Evolutionary conservation across 2,113 vertebrate species (phyloP).

Genomic region (Thryonomys swinderianus): DNA sequence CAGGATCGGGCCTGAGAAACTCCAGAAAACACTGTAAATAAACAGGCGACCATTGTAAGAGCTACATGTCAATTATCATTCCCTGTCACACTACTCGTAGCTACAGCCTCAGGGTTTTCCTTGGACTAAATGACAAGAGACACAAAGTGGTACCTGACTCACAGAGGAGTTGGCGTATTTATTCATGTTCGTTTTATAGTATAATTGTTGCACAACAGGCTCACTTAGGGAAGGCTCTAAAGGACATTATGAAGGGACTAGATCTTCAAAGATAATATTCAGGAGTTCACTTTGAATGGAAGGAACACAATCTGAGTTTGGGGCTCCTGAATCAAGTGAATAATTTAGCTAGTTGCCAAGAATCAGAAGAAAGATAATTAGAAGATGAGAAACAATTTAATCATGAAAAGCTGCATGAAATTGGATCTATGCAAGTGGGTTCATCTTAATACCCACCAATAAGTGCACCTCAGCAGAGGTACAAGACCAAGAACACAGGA

Average conservation of each 20-base stretch:
- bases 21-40: not conserved
- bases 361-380: not conserved
- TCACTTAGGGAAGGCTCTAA: not conserved
- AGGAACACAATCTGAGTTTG: not conserved
- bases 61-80: not conserved
- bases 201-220: not conserved
- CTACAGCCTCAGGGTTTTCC: not conserved
- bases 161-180: not conserved
- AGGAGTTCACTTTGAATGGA: not conserved
- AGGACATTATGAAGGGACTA: not conserved
- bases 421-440: not conserved
- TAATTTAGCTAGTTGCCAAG: not conserved
- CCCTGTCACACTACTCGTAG: not conserved
- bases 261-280: not conserved
- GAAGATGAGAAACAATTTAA: not conserved
- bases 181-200: not conserved
- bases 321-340: not conserved
- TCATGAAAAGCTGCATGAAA: not conserved
- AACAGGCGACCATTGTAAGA: not conserved
- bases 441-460: not conserved
- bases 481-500: not conserved
- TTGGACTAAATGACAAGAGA: not conserved
- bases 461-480: not conserved
- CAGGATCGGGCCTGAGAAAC: not conserved
- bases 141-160: not conserved